Conservation (phyloP, 2,888 invertebrate genomes). For the Drosophila kokeensis region DNA sequence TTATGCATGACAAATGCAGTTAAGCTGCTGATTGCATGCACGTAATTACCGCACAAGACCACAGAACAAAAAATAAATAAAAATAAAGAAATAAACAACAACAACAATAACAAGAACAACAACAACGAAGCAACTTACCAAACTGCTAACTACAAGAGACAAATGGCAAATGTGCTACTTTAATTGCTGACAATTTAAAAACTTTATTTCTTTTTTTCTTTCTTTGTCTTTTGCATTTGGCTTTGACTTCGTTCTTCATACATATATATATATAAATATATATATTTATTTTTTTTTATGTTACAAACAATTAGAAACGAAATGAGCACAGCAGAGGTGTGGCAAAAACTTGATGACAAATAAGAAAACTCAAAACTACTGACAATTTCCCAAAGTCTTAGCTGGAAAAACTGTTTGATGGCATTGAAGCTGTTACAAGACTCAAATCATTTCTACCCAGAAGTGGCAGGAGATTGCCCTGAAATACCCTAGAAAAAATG, state of each 20-base stretch:
- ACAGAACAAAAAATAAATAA: slow-evolving; percentile 2
- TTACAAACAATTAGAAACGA: slow-evolving; percentile 74
- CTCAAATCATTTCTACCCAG: slow-evolving; percentile 1
- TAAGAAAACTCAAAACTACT: slow-evolving; percentile 34
- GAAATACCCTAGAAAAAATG: background rate
- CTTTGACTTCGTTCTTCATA: slow-evolving; percentile 35
- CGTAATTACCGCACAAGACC: slow-evolving; percentile 66
- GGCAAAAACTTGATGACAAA: slow-evolving; percentile 53
- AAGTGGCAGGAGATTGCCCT: background rate
- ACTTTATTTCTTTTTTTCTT: slow-evolving; percentile 38
- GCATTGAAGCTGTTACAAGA: slow-evolving; percentile 36
- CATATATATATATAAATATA: too few relatives aligned
- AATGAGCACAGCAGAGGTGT: slow-evolving; percentile 54
- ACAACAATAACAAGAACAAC: slow-evolving; percentile 8
- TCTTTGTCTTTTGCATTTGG: slow-evolving; percentile 50
- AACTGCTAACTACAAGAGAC: slow-evolving; percentile 48
- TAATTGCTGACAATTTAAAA: slow-evolving; percentile 77
- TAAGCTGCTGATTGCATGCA: slow-evolving; percentile 72
- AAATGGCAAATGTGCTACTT: slow-evolving; percentile 68
- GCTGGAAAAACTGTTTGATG: slow-evolving; percentile 45
- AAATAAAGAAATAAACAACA: background rate
- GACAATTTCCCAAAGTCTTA: slow-evolving; percentile 41
- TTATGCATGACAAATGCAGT: slow-evolving; percentile 77
- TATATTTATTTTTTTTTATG: slow-evolving; percentile 21
- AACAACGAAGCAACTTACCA: slow-evolving; percentile 51